Conservation (phyloP, 2,888 invertebrate species). For the Drosophila heteroneura region DNA sequence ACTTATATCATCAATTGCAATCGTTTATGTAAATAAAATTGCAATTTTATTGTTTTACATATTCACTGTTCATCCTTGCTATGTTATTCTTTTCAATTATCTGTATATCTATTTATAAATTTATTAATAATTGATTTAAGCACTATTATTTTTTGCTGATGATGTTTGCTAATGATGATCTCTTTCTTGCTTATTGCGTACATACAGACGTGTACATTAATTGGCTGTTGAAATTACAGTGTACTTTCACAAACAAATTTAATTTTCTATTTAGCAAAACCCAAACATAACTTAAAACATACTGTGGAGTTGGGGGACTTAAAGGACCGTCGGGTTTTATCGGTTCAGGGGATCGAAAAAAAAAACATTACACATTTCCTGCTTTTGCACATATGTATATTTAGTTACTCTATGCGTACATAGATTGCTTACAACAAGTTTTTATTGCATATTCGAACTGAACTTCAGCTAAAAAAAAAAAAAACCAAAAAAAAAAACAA, state of each 20-base stretch:
- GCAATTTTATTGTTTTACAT: slow-evolving; percentile 72
- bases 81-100: slow-evolving; percentile 65
- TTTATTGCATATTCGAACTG: slow-evolving; percentile 45
- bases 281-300: slow-evolving; percentile 51
- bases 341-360: neutral
- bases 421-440: slow-evolving; percentile 40
- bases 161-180: slow-evolving; percentile 34
- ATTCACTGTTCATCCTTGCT: slow-evolving; percentile 68
- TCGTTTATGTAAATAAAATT: slow-evolving; percentile 60
- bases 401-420: slow-evolving; percentile 21
- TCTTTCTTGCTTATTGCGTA: slow-evolving; percentile 41
- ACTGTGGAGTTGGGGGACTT: slow-evolving; percentile 14
- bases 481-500: neutral
- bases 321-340: neutral
- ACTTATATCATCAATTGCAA: slow-evolving; percentile 56
- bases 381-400: slow-evolving; percentile 48
- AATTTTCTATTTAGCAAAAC: slow-evolving; percentile 56
- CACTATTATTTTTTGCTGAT: slow-evolving; percentile 53
- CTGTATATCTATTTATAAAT: slow-evolving; percentile 57
- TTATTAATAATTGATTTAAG: slow-evolving; percentile 71
- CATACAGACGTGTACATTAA: slow-evolving; percentile 22
- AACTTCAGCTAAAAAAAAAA: slow-evolving; percentile 12
- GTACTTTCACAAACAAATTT: slow-evolving; percentile 35
- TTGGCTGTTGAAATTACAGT: slow-evolving; percentile 41
- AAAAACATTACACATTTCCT: slow-evolving; percentile 49